Percentiles rank a stretch among this genome's conserved stretches.
Evolutionary conservation across 2,113 vertebrate genomes (phyloP).

Genomic region (Setophaga petechia): DNA sequence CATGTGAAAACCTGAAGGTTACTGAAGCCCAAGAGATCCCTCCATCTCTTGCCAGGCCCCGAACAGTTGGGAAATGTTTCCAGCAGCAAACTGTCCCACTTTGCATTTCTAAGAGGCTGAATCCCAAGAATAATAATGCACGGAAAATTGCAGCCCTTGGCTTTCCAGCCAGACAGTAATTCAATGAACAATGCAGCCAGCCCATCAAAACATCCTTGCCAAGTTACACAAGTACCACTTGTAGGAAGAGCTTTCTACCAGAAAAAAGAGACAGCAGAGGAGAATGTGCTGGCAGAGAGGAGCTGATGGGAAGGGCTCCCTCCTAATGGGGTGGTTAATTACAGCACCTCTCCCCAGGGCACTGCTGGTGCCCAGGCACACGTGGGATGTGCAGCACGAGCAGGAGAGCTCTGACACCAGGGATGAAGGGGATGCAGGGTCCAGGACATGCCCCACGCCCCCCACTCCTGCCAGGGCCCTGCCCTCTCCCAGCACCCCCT

Average conservation of each 20-base stretch:
- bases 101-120: slow-evolving; percentile 65
- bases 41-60: slow-evolving; percentile 32
- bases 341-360: neutral
- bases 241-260: slow-evolving; percentile 50
- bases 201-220: slow-evolving; percentile 23
- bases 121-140: slow-evolving; percentile 63
- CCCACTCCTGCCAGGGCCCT: fast-evolving
- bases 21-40: slow-evolving; percentile 47
- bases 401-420: neutral
- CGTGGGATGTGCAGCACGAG: neutral
- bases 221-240: slow-evolving; percentile 46
- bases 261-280: slow-evolving; percentile 28
- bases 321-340: neutral
- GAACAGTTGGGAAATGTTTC: slow-evolving; percentile 50
- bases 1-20: slow-evolving; percentile 43
- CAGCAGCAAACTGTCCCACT: slow-evolving; percentile 47
- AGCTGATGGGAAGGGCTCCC: neutral
- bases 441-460: neutral
- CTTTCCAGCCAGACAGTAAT: slow-evolving; percentile 49
- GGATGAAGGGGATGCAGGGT: neutral
- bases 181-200: slow-evolving; percentile 18
- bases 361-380: neutral
- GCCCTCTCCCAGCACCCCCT: neutral
- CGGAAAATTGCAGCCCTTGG: slow-evolving; percentile 61
- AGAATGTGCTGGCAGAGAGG: slow-evolving; percentile 10